Evolutionary conservation across 2,888 invertebrate species (phyloP).

Genomic region (Aporophyla nigra): DNA sequence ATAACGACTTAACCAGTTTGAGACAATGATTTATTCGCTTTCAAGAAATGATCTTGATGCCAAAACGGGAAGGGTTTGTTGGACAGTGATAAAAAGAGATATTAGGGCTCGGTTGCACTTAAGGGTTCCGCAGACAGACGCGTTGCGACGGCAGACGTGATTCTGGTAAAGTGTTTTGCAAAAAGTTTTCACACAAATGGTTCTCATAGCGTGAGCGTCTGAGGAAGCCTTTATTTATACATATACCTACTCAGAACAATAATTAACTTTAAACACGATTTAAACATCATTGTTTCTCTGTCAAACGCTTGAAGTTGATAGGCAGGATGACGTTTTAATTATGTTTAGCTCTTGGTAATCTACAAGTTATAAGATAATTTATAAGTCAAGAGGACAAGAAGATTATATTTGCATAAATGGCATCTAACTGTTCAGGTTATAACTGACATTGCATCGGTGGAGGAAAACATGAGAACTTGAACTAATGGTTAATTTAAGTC

Average conservation of each 20-base stretch:
- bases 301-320: conserved; percentile 14
- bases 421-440: not conserved
- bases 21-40: conserved; percentile 44
- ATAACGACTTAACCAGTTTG: conserved; percentile 18
- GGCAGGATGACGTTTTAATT: conserved; percentile 33
- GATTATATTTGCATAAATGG: not conserved
- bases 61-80: conserved; percentile 25
- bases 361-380: not conserved
- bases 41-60: conserved; percentile 28
- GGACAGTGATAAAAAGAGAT: conserved; percentile 35
- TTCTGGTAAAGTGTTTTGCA: too few relatives aligned
- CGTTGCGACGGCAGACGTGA: too few relatives aligned
- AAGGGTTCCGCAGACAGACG: too few relatives aligned
- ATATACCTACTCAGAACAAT: not conserved
- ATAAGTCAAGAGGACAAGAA: not conserved
- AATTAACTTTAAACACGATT: conserved; percentile 17
- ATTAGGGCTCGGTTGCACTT: too few relatives aligned
- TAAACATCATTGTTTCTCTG: not conserved
- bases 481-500: too few relatives aligned
- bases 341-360: not conserved
- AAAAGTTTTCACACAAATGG: too few relatives aligned
- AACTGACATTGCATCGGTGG: too few relatives aligned
- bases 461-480: too few relatives aligned
- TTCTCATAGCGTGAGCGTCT: too few relatives aligned
- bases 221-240: too few relatives aligned